Evolutionary conservation across 2,113 vertebrate species (phyloP), one percentile per base, ranked within the genome.

Genomic region (Colistium nudipinnis): DNA sequence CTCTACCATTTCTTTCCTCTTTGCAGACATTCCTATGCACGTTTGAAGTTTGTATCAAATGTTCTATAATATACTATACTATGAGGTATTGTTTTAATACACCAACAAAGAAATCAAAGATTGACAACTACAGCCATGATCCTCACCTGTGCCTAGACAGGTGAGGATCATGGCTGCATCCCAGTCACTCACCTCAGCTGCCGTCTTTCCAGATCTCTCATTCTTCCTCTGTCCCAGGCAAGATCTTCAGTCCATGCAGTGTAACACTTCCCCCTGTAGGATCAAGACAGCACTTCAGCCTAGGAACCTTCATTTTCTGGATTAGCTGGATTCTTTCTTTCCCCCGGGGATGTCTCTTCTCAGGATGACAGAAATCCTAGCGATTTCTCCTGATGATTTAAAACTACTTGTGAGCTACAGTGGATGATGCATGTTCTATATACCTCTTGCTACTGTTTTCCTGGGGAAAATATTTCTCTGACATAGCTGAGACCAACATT

Each of bases 121-220:
- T n/a, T n/a, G n/a, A n/a, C n/a, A n/a, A n/a, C n/a, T n/a, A n/a
- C n/a, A n/a, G n/a, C n/a, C n/a, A n/a, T n/a, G n/a, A n/a, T n/a
- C n/a, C n/a, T n/a, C n/a, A n/a, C n/a, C n/a, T n/a, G n/a, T n/a
- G n/a, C n/a, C n/a, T n/a, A n/a, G n/a, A n/a, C n/a, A 24, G 49
- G 62, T 62, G 71, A 87, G 74, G 70, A 76, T 85, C 75, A 61
- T 41, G 80, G 62, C 81, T 76, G 71, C 78, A 76, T 86, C 66
- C 62, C 74, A 33, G 14, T 38, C 69, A 6, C 68, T 93, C 86
- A 91, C 91, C 92, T 91, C 87, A 86, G 24, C 57, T 90, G 90
- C 84, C 85, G 90, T 89, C 76, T 81, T 28, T 19, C 52, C 74
- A 39, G 63, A 52, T 55, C 70, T 43, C 70, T 60, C 41, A 13